These are phyloP conservation scores for Trichoplusia ni DNA, from an alignment of 1,140 invertebrate genomes.

Conservation along the genomic window DNA sequence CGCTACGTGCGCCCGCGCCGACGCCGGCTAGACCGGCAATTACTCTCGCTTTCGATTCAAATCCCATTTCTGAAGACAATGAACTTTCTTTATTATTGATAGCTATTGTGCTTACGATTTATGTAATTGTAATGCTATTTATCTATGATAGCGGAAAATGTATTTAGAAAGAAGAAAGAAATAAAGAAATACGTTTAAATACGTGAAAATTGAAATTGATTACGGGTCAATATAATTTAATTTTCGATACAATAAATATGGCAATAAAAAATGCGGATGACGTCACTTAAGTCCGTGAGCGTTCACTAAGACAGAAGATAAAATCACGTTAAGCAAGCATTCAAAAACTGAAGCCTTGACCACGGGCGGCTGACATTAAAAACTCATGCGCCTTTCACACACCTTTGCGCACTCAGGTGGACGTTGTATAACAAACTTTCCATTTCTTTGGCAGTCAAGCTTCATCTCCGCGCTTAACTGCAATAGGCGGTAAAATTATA, in stretches of 20 bases:
- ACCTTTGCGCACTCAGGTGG: constrained; percentile 69
- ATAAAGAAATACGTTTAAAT: too few relatives aligned
- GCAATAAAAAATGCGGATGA: constrained; percentile 1
- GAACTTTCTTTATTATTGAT: constrained; percentile 48
- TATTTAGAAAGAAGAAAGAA: too few relatives aligned
- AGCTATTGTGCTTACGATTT: constrained; percentile 17
- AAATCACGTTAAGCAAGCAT: constrained; percentile 62
- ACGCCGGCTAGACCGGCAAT: constrained; percentile 61
- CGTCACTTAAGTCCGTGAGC: constrained; percentile 34
- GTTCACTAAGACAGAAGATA: constrained; percentile 49
- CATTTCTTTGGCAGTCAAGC: constrained; percentile 60
- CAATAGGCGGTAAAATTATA: background rate
- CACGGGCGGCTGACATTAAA: constrained; percentile 76
- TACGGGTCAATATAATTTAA: constrained; percentile 12
- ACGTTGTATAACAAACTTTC: constrained; percentile 78
- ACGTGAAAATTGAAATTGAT: background rate
- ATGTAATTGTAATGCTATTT: constrained; percentile 20
- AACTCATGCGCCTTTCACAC: constrained; percentile 74
- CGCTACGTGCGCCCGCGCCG: constrained; percentile 40
- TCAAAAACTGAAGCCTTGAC: constrained; percentile 76
- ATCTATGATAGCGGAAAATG: too few relatives aligned
- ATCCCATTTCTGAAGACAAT: constrained; percentile 53
- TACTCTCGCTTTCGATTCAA: constrained; percentile 73
- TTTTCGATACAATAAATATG: constrained; percentile 1
- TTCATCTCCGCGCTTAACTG: constrained; percentile 14